Conservation (phyloP, 2,797 vertebrate species). For the Brotula barbata region DNA sequence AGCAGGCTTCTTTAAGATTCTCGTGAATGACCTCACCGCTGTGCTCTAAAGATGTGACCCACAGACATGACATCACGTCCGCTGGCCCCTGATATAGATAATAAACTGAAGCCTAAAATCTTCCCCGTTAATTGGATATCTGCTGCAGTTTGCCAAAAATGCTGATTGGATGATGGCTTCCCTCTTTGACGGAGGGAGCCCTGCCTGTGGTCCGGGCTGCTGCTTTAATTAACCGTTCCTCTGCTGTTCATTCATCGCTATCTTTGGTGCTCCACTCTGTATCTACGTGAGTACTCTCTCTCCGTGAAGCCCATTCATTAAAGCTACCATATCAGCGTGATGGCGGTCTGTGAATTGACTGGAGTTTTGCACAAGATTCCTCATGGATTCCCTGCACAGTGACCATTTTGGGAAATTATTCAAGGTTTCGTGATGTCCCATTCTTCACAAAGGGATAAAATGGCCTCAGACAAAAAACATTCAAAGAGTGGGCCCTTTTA, state of each 20-base stretch:
- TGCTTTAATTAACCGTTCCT: no score
- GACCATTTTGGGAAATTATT: conserved; percentile 15
- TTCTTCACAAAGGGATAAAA: conserved; percentile 40
- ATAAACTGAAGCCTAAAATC: conserved; percentile 9
- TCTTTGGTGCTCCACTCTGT: no score
- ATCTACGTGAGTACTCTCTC: no score
- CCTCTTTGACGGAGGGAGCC: no score
- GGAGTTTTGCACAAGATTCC: no score
- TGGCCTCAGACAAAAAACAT: conserved; percentile 54
- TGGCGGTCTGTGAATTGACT: no score
- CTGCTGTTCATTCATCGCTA: no score
- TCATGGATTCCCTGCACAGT: no score
- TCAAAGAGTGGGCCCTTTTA: conserved; percentile 56
- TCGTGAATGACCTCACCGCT: background rate
- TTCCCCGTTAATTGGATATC: conserved; percentile 34
- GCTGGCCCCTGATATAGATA: conserved; percentile 20
- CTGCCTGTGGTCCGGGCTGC: conserved; percentile 36
- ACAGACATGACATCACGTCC: background rate
- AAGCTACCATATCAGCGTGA: no score
- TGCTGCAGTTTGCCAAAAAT: conserved; percentile 47
- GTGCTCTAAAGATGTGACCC: background rate
- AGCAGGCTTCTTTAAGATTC: background rate
- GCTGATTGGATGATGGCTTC: conserved; percentile 19
- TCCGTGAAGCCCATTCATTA: no score
- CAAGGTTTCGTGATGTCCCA: conserved; percentile 20